Percentiles rank a stretch among this genome's conserved stretches.
Conservation (phyloP, 2,888 invertebrate genomes). For the Andrena trimmerana region DNA sequence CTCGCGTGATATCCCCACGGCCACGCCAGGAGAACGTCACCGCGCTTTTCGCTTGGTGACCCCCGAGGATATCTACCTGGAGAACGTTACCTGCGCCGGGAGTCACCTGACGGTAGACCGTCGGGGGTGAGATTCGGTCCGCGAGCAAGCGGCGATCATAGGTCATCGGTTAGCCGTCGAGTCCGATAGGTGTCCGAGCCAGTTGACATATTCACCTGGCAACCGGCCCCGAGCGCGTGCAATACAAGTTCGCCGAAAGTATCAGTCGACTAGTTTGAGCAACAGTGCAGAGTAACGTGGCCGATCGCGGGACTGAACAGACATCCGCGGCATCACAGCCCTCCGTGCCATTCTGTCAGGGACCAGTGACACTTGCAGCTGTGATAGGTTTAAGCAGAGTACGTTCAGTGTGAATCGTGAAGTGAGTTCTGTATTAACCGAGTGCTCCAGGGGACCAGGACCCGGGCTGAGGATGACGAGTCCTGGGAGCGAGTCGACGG, state of each 20-base stretch:
- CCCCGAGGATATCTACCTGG: slow-evolving; percentile 64
- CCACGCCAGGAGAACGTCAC: slow-evolving; percentile 64
- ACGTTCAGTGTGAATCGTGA: slow-evolving; percentile 50
- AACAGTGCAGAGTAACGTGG: too few relatives aligned
- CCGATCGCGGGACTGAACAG: not conserved
- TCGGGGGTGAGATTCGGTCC: slow-evolving; percentile 41
- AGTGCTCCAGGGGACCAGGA: slow-evolving; percentile 3
- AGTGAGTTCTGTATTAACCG: slow-evolving; percentile 46
- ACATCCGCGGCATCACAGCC: not conserved
- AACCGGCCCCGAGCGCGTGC: not conserved
- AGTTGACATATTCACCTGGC: not conserved
- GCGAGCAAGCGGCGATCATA: not conserved
- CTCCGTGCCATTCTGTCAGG: not conserved
- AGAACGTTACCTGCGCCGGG: slow-evolving; percentile 53
- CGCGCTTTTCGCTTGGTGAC: slow-evolving; percentile 57
- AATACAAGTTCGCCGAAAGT: not conserved
- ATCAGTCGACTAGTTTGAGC: too few relatives aligned
- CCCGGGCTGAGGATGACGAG: slow-evolving; percentile 13
- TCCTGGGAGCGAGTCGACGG: slow-evolving; percentile 8
- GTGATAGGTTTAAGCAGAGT: not conserved
- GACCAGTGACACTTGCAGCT: not conserved
- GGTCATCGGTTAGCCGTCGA: not conserved
- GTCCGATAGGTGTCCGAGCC: not conserved
- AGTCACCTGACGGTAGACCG: slow-evolving; percentile 41
- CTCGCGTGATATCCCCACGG: slow-evolving; percentile 76